Evolutionary conservation across 2,797 vertebrate genomes (phyloP).

Genomic region (Philypnodon macrostomus): DNA sequence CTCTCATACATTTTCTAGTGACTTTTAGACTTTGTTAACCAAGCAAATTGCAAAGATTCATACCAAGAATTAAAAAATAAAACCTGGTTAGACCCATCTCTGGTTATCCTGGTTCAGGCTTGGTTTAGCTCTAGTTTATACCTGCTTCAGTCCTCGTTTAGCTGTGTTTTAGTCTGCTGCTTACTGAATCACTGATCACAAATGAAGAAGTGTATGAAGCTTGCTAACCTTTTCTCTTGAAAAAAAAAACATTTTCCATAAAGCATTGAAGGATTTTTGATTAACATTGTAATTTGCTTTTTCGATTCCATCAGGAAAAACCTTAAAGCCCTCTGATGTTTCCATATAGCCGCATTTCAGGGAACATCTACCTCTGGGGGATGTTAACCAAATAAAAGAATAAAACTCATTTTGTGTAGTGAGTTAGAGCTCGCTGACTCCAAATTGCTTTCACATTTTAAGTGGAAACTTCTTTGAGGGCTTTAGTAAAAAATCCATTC

Average conservation of each 20-base stretch:
- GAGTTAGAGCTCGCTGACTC: conserved; percentile 24
- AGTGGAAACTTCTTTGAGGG: conserved; percentile 38
- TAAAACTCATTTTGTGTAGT: conserved; percentile 31
- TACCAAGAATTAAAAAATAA: no score
- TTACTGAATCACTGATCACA: no score
- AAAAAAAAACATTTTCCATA: conserved; percentile 18
- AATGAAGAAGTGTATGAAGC: neutral
- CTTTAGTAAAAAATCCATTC: conserved; percentile 70
- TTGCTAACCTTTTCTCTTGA: conserved; percentile 3
- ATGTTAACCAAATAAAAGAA: conserved; percentile 44
- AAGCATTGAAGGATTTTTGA: conserved; percentile 4
- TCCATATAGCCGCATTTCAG: conserved; percentile 24
- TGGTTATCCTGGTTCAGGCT: no score
- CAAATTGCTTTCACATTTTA: conserved; percentile 40
- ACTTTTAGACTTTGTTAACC: no score
- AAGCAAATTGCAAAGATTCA: no score
- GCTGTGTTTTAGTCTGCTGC: no score
- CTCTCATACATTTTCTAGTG: no score
- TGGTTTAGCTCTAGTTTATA: no score
- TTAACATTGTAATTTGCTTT: conserved; percentile 25
- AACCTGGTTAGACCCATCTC: no score
- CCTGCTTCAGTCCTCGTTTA: no score
- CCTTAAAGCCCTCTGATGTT: conserved; percentile 22
- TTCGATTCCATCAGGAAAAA: conserved; percentile 27
- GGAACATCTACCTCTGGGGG: conserved; percentile 24